These are phyloP conservation scores for Daboia siamensis DNA, from an alignment of 2,113 vertebrate genomes.

Conservation along the genomic window DNA sequence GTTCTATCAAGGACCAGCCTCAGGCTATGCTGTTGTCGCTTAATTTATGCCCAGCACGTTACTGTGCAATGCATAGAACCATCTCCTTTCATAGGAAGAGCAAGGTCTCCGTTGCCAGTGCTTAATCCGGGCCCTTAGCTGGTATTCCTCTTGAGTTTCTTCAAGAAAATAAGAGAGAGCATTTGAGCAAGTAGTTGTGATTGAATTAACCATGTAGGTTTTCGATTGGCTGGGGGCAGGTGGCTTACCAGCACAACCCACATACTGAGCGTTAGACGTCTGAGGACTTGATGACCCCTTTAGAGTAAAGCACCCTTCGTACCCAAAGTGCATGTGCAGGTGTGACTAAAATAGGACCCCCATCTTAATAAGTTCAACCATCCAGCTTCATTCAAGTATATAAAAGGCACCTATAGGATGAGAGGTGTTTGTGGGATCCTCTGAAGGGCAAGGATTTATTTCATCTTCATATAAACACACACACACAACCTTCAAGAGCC, in stretches of 20 bases:
- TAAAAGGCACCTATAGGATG: background rate
- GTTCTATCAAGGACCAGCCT: conserved; percentile 20
- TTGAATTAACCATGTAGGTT: conserved; percentile 16
- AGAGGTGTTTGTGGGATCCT: background rate
- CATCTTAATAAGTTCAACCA: background rate
- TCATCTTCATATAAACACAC: background rate
- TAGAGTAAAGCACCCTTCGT: background rate
- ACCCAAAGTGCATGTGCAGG: background rate
- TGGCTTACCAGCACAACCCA: background rate
- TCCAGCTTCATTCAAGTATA: background rate
- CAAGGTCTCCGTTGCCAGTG: conserved; percentile 31
- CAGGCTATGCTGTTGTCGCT: conserved; percentile 61
- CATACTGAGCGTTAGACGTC: background rate
- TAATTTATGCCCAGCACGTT: conserved; percentile 67
- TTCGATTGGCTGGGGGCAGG: conserved; percentile 20
- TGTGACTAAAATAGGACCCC: background rate
- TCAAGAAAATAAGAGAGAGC: background rate
- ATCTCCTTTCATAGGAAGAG: conserved; percentile 45
- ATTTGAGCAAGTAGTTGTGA: background rate
- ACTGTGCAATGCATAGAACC: conserved; percentile 16
- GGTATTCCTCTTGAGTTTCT: conserved; percentile 8
- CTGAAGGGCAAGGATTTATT: background rate
- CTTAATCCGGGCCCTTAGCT: conserved; percentile 11
- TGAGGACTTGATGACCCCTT: fast-evolving
- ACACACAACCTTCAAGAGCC: background rate